Evolutionary conservation across 2,888 invertebrate species (phyloP), one percentile per base, ranked within the genome.

Genomic region (Drosophila quinaria): DNA sequence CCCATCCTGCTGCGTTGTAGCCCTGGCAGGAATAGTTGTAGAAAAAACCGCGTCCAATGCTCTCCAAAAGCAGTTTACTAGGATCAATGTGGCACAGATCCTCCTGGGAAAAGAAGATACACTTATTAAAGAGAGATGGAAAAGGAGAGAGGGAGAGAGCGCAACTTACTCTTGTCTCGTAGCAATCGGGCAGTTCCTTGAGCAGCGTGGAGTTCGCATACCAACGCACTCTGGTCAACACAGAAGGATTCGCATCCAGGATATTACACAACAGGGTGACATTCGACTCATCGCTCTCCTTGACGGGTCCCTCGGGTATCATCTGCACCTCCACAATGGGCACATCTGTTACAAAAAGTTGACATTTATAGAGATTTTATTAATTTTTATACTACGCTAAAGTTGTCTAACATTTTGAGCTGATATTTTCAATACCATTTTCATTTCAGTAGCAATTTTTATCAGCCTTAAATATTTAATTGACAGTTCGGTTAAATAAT

Each of bases 21-120:
- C 98, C 98, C 89, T 96, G 96, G 92, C 98, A 98, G 0, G 98
- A 97, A 93, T 98, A 98, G 93, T 98, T 98, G 29, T 98, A 98
- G 87, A 98, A 97, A 93, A 98, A 98, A 62, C 95, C 95, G 91
- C 97, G 95, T 4, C 96, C 96, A n/a, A 98, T 97, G 78, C 96
- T 95, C 86, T 97, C 96, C 31, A 98, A 94, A 35, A 97, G 94
- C 87, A 98, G 93, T 93, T 97, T 96, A 78, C 96, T 97, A 0
- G 97, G 97, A 91, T 97, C 97, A 86, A 97, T 95, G 92, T 96
- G 96, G 91, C 97, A 97, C 90, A 97, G 95, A 13, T 96, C 93
- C 82, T 94, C 94, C 90, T 92, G 61, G 13, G 3, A 19, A 41
- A 5, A 4, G 9, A 0, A 31, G 13, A 15, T 5, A 19, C 6